A percentile compares a stretch with the other conserved stretches of the same genome.
These are phyloP conservation scores for Megalopta genalis DNA, from an alignment of 1,140 invertebrate genomes.

Conservation along the genomic window DNA sequence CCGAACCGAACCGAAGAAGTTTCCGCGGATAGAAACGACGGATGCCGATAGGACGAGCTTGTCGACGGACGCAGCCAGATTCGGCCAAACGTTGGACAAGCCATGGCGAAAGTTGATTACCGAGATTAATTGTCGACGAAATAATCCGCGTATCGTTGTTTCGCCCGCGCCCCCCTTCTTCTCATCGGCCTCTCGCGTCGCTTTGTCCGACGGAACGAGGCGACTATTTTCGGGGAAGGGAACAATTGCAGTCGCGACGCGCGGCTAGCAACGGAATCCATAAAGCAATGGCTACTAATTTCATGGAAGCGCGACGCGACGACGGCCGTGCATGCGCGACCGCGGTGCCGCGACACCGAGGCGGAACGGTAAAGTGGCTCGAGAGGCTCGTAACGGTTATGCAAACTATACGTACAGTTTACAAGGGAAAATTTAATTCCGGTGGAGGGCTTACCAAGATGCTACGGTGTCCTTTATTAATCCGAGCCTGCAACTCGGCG, in stretches of 20 bases:
- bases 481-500: neutral
- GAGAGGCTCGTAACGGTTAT: conserved; percentile 47
- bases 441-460: conserved; percentile 29
- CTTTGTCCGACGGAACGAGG: too few species aligned
- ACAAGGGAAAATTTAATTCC: conserved; percentile 46
- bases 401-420: conserved; percentile 51
- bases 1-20: too few species aligned
- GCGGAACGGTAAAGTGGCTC: conserved; percentile 45
- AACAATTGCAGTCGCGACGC: neutral
- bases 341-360: conserved; percentile 26
- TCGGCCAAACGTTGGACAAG: too few species aligned
- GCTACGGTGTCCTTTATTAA: conserved; percentile 33
- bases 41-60: too few species aligned
- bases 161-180: neutral
- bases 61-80: too few species aligned
- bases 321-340: conserved; percentile 12
- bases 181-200: neutral
- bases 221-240: conserved; percentile 13
- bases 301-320: conserved; percentile 20
- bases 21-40: too few species aligned
- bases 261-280: conserved; percentile 12
- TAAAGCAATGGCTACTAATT: conserved; percentile 51
- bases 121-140: neutral
- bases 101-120: too few species aligned
- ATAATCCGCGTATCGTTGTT: neutral